These are phyloP conservation scores for Trypoxylon attenuatum DNA, from an alignment of 2,888 invertebrate genomes.

Conservation along the genomic window DNA sequence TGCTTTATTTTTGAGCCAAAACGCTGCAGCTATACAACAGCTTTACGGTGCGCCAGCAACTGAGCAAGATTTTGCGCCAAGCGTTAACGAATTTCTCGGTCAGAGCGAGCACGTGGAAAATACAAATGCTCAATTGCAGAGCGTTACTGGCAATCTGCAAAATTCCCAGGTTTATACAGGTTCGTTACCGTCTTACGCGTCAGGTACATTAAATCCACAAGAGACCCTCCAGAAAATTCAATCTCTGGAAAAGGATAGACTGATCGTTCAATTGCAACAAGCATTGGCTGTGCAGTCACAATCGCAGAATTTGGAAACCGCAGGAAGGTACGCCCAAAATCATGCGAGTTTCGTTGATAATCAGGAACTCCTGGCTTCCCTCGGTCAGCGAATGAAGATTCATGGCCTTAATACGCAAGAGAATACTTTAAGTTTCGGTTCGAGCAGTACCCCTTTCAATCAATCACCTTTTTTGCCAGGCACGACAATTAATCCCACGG, in stretches of 20 bases:
- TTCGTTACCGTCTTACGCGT: slow-evolving; percentile 64
- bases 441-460: slow-evolving; percentile 43
- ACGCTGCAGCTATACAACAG: slow-evolving; percentile 69
- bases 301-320: slow-evolving; percentile 34
- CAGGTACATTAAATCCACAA: slow-evolving; percentile 61
- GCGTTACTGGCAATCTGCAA: slow-evolving; percentile 29
- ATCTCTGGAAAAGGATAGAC: slow-evolving; percentile 65
- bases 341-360: slow-evolving; percentile 52
- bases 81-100: slow-evolving; percentile 45
- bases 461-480: slow-evolving; percentile 52
- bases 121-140: slow-evolving; percentile 35
- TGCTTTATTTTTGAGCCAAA: slow-evolving; percentile 64
- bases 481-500: slow-evolving; percentile 47
- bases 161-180: slow-evolving; percentile 40
- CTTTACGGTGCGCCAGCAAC: slow-evolving; percentile 65
- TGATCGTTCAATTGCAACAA: slow-evolving; percentile 65
- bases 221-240: slow-evolving; percentile 62
- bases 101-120: slow-evolving; percentile 46
- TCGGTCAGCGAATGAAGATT: slow-evolving; percentile 47
- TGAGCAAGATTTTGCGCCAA: slow-evolving; percentile 65
- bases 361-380: slow-evolving; percentile 47
- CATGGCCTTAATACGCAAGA: slow-evolving; percentile 31
- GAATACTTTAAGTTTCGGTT: slow-evolving; percentile 22
- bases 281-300: slow-evolving; percentile 55
- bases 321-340: slow-evolving; percentile 58